Evolutionary conservation across 1,140 invertebrate species (phyloP).

Genomic region (Drosophila leontia): DNA sequence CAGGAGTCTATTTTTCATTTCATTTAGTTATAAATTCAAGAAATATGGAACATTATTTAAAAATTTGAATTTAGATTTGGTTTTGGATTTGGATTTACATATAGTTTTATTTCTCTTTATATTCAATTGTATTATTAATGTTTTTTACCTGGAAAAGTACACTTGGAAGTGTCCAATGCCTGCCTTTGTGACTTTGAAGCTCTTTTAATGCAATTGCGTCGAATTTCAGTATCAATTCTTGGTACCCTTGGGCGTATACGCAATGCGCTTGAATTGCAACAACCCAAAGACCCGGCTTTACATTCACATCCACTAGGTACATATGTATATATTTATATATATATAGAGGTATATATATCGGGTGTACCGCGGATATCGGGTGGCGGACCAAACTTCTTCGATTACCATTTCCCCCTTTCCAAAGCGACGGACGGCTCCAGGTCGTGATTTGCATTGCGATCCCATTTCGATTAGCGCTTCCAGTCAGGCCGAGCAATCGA

Average conservation of each 20-base stretch:
- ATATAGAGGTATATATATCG: background rate
- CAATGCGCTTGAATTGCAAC: conserved; percentile 27
- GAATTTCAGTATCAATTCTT: background rate
- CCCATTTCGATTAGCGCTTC: conserved; percentile 33
- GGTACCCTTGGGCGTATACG: conserved; percentile 32
- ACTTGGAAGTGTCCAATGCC: too few relatives aligned
- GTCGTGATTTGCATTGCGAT: conserved; percentile 25
- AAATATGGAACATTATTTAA: too few relatives aligned
- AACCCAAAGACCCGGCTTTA: conserved; percentile 9
- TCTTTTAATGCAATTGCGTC: conserved; percentile 36
- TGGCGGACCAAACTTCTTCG: conserved; percentile 20
- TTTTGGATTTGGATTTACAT: too few relatives aligned
- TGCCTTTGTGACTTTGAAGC: too few relatives aligned
- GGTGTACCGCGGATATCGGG: conserved; percentile 9
- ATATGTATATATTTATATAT: background rate
- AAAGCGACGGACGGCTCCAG: background rate
- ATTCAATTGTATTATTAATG: too few relatives aligned
- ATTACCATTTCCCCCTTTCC: conserved; percentile 26
- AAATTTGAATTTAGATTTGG: too few relatives aligned
- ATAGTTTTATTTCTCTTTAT: too few relatives aligned
- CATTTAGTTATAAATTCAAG: too few relatives aligned
- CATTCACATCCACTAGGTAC: background rate
- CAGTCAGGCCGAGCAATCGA: conserved; percentile 13
- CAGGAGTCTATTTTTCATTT: too few relatives aligned
- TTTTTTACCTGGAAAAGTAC: too few relatives aligned